These are phyloP conservation scores for Bettongia penicillata DNA, from an alignment of 2,113 vertebrate species.

Conservation along the genomic window DNA sequence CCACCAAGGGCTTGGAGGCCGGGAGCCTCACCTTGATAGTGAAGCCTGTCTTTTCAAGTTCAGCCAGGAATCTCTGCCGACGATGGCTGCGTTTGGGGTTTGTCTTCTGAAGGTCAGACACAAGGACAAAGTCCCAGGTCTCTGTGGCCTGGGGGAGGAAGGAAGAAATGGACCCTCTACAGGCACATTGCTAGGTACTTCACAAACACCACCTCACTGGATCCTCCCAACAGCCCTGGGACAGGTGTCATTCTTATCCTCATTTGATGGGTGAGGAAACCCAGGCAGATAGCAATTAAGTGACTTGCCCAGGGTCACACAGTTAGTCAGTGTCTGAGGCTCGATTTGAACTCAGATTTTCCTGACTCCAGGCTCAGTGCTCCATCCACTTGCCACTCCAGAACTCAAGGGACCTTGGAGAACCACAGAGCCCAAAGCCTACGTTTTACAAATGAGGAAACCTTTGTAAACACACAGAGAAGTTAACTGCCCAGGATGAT, in stretches of 20 bases:
- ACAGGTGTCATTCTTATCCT: not conserved
- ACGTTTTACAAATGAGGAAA: no score
- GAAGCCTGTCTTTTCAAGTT: conserved; percentile 86
- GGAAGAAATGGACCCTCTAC: not conserved
- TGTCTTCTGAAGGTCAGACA: conserved; percentile 76
- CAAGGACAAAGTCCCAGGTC: conserved; percentile 90
- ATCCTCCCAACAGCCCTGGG: not conserved
- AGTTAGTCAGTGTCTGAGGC: not conserved
- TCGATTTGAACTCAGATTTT: no score
- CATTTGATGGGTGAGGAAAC: not conserved
- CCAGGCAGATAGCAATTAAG: not conserved
- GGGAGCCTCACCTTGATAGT: conserved; percentile 81
- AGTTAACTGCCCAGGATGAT: no score
- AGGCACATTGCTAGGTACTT: no score
- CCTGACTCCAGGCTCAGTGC: no score
- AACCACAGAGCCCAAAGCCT: not conserved
- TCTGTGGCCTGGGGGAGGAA: not conserved
- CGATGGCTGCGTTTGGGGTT: conserved; percentile 62
- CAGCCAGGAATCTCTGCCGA: conserved; percentile 85
- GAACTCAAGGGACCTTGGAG: no score
- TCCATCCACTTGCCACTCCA: not conserved
- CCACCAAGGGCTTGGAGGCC: no score
- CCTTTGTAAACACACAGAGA: no score
- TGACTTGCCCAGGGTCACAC: not conserved
- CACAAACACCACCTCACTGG: not conserved